Evolutionary conservation across 2,113 vertebrate genomes (phyloP).

Genomic region (Piaya cayana): DNA sequence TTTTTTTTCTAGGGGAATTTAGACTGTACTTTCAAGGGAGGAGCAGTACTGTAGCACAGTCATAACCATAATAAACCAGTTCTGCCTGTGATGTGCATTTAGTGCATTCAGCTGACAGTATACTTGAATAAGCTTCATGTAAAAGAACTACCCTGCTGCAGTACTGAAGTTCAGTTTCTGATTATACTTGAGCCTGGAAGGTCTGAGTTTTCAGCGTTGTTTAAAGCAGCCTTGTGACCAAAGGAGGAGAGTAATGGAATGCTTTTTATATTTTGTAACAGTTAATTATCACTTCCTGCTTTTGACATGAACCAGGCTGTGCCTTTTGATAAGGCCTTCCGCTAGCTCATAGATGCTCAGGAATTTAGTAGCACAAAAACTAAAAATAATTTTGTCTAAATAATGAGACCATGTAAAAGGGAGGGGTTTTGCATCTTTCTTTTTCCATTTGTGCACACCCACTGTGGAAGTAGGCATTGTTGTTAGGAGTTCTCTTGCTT

Average conservation of each 20-base stretch:
- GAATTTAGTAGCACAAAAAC: conserved; percentile 71
- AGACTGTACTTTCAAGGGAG: not conserved
- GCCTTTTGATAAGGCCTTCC: conserved; percentile 79
- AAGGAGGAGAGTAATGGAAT: conserved; percentile 18
- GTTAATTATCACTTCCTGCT: conserved; percentile 79
- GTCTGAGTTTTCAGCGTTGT: not conserved
- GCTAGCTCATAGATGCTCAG: conserved; percentile 65
- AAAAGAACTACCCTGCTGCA: not conserved
- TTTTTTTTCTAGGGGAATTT: not conserved
- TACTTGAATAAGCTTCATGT: not conserved
- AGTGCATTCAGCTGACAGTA: not conserved
- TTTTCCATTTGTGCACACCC: conserved; percentile 50
- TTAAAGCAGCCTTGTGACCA: conserved; percentile 34
- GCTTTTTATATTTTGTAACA: conserved; percentile 70
- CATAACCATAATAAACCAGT: not conserved
- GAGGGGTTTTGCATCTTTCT: conserved; percentile 36
- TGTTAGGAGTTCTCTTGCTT: conserved; percentile 64
- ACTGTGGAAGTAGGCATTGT: conserved; percentile 32
- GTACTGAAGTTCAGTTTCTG: not conserved
- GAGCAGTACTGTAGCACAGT: not conserved
- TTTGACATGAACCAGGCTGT: conserved; percentile 77
- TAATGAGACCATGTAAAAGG: conserved; percentile 59
- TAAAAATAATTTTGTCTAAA: conserved; percentile 79
- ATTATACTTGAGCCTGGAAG: not conserved
- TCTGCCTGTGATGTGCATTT: not conserved